Conservation (phyloP, 2,888 invertebrate genomes). For the Blastobasis lacticolella region DNA sequence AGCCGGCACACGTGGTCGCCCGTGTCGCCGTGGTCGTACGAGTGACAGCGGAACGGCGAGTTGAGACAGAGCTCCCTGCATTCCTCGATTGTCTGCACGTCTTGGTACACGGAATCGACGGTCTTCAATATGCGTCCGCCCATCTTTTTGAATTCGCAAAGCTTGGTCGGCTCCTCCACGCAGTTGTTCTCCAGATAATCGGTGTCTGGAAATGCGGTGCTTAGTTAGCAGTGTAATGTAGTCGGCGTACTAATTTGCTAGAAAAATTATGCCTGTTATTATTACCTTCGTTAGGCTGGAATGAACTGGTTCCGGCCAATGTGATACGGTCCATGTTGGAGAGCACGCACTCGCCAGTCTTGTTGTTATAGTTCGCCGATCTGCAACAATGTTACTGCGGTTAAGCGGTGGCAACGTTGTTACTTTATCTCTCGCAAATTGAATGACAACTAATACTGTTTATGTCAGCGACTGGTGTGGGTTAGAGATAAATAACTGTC, state of each 20-base stretch:
- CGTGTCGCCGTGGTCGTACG: constrained; percentile 94
- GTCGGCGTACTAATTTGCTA: background rate
- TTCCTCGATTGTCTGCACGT: constrained; percentile 89
- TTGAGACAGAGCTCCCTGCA: constrained; percentile 91
- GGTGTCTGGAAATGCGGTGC: constrained; percentile 41
- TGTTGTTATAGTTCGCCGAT: constrained; percentile 92
- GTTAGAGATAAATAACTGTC: no score
- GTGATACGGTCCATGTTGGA: constrained; percentile 95
- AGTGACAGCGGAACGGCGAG: constrained; percentile 92
- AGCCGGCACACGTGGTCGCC: constrained; percentile 94
- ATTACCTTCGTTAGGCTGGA: constrained; percentile 79
- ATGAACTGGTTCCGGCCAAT: constrained; percentile 85
- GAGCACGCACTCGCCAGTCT: constrained; percentile 88
- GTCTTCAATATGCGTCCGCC: constrained; percentile 92
- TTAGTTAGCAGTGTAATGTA: background rate
- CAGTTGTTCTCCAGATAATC: constrained; percentile 96
- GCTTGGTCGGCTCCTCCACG: constrained; percentile 93
- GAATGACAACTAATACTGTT: no score
- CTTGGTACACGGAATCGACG: constrained; percentile 94
- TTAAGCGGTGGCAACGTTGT: constrained; percentile 41
- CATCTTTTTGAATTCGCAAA: constrained; percentile 94
- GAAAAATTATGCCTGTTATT: background rate
- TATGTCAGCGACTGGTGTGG: no score
- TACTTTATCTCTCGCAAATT: constrained; percentile 27
- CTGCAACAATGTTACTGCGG: constrained; percentile 69